phyloP scores from a whole-genome alignment of 2,888 invertebrate species.

The Nephrotoma guestfalica region DNA sequence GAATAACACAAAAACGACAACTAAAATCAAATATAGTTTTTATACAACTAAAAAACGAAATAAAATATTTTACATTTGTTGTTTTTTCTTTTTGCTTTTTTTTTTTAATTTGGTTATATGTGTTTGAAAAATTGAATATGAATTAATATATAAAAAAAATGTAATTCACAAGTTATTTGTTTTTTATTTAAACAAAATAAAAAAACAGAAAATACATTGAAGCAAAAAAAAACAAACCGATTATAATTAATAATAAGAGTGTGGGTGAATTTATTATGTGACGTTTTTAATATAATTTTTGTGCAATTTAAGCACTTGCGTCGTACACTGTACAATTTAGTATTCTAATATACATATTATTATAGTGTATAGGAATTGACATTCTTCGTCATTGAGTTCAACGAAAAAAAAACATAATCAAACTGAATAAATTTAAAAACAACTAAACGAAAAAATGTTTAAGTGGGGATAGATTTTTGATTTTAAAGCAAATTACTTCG shows the following conservation, averaged over 20 bases:
- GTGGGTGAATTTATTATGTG: neutral
- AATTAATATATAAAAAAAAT: constrained; percentile 1
- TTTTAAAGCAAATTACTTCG: neutral
- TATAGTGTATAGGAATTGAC: neutral
- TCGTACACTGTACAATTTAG: neutral
- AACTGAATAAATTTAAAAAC: neutral
- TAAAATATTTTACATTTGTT: neutral
- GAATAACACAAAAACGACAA: constrained; percentile 1
- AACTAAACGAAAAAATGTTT: neutral
- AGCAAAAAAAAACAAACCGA: neutral
- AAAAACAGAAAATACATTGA: neutral
- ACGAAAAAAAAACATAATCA: neutral
- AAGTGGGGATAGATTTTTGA: neutral
- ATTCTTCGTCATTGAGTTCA: neutral
- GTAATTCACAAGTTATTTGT: neutral
- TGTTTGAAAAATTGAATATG: neutral
- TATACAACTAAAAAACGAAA: neutral
- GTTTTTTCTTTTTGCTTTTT: neutral
- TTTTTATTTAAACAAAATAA: neutral
- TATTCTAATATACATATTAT: neutral
- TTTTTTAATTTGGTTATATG: neutral
- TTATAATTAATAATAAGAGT: neutral
- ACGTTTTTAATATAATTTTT: neutral
- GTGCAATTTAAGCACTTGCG: neutral
- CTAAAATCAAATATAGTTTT: constrained; percentile 4